Evolutionary conservation across 2,113 vertebrate genomes (phyloP).

Genomic region (Xyliphius kryptos): DNA sequence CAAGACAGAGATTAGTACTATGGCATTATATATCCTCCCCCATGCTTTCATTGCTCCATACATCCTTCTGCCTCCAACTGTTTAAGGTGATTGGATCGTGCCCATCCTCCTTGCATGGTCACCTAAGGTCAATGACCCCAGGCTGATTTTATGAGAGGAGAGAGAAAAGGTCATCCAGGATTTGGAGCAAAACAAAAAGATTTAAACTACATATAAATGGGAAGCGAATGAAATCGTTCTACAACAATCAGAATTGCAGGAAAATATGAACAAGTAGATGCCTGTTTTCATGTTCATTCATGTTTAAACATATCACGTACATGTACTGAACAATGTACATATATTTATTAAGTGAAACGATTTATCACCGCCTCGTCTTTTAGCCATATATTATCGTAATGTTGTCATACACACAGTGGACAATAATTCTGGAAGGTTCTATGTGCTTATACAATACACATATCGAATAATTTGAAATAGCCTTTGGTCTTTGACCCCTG

Average conservation of each 20-base stretch:
- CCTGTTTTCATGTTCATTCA: too few relatives aligned
- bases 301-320: too few relatives aligned
- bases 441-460: too few relatives aligned
- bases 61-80: constrained; percentile 58
- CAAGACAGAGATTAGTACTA: constrained; percentile 58
- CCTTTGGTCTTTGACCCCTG: constrained; percentile 70
- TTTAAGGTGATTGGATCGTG: constrained; percentile 63
- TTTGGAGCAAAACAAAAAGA: constrained; percentile 24
- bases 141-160: constrained; percentile 47
- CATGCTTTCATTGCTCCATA: constrained; percentile 30
- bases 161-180: constrained; percentile 37
- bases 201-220: constrained; percentile 8
- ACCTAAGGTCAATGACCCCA: constrained; percentile 54
- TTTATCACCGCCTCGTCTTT: too few relatives aligned
- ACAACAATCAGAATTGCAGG: too few relatives aligned
- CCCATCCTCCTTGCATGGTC: constrained; percentile 58
- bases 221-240: too few relatives aligned
- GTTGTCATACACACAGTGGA: too few relatives aligned
- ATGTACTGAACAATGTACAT: too few relatives aligned
- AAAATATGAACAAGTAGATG: too few relatives aligned
- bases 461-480: constrained; percentile 75
- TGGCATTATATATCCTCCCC: constrained; percentile 41
- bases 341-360: too few relatives aligned
- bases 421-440: too few relatives aligned
- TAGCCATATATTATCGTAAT: too few relatives aligned